These are phyloP conservation scores for Patella caerulea DNA, from an alignment of 2,888 invertebrate genomes.

Conservation along the genomic window DNA sequence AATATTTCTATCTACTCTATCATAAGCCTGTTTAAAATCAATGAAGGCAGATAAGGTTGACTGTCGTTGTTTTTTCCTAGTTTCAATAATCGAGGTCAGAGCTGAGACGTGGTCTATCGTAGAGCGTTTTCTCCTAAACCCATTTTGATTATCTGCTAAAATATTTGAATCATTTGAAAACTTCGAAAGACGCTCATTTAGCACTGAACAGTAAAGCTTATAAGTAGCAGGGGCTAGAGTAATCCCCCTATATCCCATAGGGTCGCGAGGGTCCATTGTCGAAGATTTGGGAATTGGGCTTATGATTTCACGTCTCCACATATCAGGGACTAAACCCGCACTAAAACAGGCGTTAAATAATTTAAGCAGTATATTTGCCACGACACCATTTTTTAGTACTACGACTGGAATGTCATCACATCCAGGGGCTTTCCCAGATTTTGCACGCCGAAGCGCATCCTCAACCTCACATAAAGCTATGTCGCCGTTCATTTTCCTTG, in stretches of 20 bases:
- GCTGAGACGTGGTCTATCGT: conserved; percentile 28
- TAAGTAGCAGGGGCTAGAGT: conserved; percentile 30
- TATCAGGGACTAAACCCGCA: conserved; percentile 20
- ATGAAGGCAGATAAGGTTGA: conserved; percentile 10
- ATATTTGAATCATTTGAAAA: conserved; percentile 23
- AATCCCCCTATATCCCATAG: conserved; percentile 28
- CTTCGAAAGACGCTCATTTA: conserved; percentile 27
- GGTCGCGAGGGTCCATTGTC: conserved; percentile 25
- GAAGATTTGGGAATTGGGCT: conserved; percentile 29
- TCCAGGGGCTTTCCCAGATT: not conserved
- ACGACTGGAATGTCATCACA: conserved; percentile 9
- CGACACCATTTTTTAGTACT: conserved; percentile 3
- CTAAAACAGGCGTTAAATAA: conserved; percentile 31
- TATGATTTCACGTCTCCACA: conserved; percentile 27
- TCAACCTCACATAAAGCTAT: not conserved
- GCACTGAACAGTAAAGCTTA: conserved; percentile 31
- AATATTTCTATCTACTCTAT: not conserved
- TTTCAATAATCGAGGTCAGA: conserved; percentile 18
- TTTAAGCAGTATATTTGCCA: conserved; percentile 16
- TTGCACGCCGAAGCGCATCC: not conserved
- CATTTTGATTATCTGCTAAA: conserved; percentile 29
- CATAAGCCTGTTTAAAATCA: conserved; percentile 15
- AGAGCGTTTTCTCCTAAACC: conserved; percentile 29
- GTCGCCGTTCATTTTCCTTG: not conserved
- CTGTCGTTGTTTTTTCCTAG: not conserved